Base-by-base conservation (phyloP, 2,888 invertebrate species). In the Cheilosia vulpina region DNA sequence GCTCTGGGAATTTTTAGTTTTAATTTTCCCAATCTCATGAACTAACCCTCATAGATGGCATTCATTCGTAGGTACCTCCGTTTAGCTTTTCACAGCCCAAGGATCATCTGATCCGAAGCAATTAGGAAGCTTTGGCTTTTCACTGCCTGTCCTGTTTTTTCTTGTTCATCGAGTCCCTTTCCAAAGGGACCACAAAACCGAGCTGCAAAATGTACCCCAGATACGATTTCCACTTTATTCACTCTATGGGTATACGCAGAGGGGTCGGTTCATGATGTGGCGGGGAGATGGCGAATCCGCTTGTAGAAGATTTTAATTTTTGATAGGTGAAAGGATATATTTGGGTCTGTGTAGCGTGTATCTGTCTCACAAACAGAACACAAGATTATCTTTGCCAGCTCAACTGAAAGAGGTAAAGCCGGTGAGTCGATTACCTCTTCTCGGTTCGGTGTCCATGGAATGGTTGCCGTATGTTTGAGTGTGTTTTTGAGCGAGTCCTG, bases 281-380 rank as follows among this genome's bases (percentile, higher is more conserved):
- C 34, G 52, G 43, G 43, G 73, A 72, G 50, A 27, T 52, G 41
- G 50, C 34, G 73, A 47, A 41, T 75, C 41, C 62, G 24, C 57
- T 66, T 73, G 24, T 34, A 58, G 45, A 53, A 85, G 85, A 85
- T 85, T 85, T 85, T 85, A 85, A 85, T 85, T 85, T 81, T 81
- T 85, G 85, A 85, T 85, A 85, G 72, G 68, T 75, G 13, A 53
- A 79, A 65, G 85, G 76, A 81, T 81, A 85, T 62, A 72, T 66
- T 72, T 50, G 27, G 65, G 81, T 9, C 11, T 34, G 62, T 68
- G 27, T 75, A 75, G 1, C 24, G 62, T 68, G 27, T 75, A 75
- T 63, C 50, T 38, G 43, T 57, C 47, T 71, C 63, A 53, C 41
- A 43, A 71, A 65, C 55, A 66, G 84, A 53, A 69, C 79, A 71